Percentiles rank a stretch among this genome's conserved stretches.
These are phyloP conservation scores for Lasioglossum albipes DNA, from an alignment of 1,140 invertebrate species.

Conservation along the genomic window DNA sequence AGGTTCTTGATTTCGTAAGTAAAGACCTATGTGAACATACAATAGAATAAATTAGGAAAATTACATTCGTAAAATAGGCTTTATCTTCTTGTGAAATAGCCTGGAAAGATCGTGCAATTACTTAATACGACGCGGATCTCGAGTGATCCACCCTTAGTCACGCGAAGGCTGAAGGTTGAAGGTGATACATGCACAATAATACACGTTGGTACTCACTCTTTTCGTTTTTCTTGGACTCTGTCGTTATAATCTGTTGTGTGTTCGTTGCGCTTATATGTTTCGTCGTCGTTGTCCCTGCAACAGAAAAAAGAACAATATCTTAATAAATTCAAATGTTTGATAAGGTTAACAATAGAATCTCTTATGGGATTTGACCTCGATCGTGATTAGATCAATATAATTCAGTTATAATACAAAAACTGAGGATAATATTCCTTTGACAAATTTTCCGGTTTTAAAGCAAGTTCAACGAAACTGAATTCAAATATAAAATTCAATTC, in stretches of 20 bases:
- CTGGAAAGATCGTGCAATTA: background rate
- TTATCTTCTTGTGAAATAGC: background rate
- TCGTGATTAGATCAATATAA: no score
- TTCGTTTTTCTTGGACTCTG: conserved; percentile 73
- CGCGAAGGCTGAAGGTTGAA: background rate
- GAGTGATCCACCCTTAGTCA: background rate
- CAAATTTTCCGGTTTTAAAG: no score
- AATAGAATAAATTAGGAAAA: no score
- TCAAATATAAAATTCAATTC: no score
- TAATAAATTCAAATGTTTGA: background rate
- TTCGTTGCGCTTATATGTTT: conserved; percentile 71
- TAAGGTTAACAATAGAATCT: background rate
- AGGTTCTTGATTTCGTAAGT: no score
- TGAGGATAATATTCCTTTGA: no score
- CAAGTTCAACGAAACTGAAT: no score
- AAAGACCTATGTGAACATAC: no score
- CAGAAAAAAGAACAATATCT: conserved; percentile 7
- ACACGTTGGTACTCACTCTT: conserved; percentile 66
- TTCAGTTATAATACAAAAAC: no score
- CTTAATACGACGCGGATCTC: background rate
- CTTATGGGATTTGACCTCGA: no score
- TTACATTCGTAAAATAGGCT: background rate
- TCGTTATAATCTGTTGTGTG: conserved; percentile 64
- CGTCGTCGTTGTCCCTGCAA: conserved; percentile 76
- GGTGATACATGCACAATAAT: no score